Percentiles rank a stretch among this genome's conserved stretches.
Conservation (phyloP, 2,797 vertebrate genomes). For the Hippocampus kuda region DNA sequence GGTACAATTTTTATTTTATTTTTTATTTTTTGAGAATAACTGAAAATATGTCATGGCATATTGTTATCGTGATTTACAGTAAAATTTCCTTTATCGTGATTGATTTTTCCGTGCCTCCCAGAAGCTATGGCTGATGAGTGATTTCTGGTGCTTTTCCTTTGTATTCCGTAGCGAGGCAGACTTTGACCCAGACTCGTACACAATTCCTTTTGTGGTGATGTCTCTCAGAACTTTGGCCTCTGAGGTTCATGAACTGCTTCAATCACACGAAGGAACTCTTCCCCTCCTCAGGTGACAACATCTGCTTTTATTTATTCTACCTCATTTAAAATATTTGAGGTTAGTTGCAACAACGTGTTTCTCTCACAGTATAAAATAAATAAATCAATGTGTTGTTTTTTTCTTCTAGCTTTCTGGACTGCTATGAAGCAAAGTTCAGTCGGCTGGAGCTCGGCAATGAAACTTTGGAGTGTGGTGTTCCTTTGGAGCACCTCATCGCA, state of each 20-base stretch:
- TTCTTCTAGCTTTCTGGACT: slow-evolving; percentile 81
- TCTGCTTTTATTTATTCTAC: not conserved
- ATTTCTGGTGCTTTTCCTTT: not conserved
- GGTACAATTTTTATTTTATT: too few species aligned
- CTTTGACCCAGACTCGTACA: slow-evolving; percentile 91
- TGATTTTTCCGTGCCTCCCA: too few species aligned
- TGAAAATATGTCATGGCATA: not conserved
- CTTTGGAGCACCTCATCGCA: slow-evolving; percentile 93
- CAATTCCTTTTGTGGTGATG: slow-evolving; percentile 84
- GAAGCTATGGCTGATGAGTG: not conserved
- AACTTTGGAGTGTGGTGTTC: slow-evolving; percentile 71
- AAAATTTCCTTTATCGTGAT: not conserved
- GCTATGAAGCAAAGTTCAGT: slow-evolving; percentile 82
- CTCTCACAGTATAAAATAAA: not conserved
- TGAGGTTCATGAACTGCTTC: slow-evolving; percentile 87
- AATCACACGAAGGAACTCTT: slow-evolving; percentile 88
- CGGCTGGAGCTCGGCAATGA: slow-evolving; percentile 71
- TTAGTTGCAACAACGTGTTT: not conserved
- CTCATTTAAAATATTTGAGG: not conserved
- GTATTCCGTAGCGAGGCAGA: slow-evolving; percentile 76
- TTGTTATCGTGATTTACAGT: too few species aligned
- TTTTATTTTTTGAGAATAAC: too few species aligned
- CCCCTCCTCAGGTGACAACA: slow-evolving; percentile 82
- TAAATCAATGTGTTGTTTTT: not conserved
- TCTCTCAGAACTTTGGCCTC: slow-evolving; percentile 84